Evolutionary conservation across 2,888 invertebrate species (phyloP).

Genomic region (Cephus pulcher): DNA sequence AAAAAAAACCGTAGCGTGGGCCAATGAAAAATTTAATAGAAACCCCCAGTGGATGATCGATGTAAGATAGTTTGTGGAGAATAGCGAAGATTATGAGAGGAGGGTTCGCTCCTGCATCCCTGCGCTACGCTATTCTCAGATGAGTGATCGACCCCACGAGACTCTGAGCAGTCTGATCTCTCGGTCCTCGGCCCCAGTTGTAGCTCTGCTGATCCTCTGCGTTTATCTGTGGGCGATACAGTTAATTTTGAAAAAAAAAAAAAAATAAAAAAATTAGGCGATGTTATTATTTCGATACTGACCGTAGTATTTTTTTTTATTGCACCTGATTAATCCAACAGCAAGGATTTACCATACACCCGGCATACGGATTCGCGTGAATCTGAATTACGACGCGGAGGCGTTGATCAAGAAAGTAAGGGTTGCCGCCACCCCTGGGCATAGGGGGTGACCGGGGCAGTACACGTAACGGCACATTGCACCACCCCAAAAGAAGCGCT

Average conservation of each 20-base stretch:
- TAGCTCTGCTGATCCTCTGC: slow-evolving; percentile 5
- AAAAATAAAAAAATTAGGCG: too few relatives aligned
- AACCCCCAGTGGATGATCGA: slow-evolving; percentile 53
- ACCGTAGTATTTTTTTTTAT: too few relatives aligned
- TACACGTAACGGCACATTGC: slow-evolving; percentile 8
- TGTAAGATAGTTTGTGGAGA: slow-evolving; percentile 57
- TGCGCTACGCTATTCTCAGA: slow-evolving; percentile 52
- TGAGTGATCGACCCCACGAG: slow-evolving; percentile 62
- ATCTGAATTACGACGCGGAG: too few relatives aligned
- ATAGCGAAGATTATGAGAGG: slow-evolving; percentile 56
- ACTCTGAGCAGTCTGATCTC: slow-evolving; percentile 52
- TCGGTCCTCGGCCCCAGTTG: too few relatives aligned
- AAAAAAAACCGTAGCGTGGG: slow-evolving; percentile 3
- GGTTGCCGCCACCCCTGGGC: slow-evolving; percentile 2
- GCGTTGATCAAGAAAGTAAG: slow-evolving; percentile 7
- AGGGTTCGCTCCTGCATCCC: slow-evolving; percentile 40
- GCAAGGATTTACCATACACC: too few relatives aligned
- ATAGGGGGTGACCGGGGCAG: slow-evolving; percentile 5
- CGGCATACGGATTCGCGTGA: neutral
- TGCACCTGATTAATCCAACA: too few relatives aligned
- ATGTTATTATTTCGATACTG: too few relatives aligned
- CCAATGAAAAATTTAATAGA: slow-evolving; percentile 55
- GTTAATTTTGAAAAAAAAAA: too few relatives aligned
- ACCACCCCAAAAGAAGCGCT: slow-evolving; percentile 31
- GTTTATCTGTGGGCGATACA: slow-evolving; percentile 41